Evolutionary conservation across 1,140 invertebrate genomes (phyloP).

Genomic region (Papilio helenus): DNA sequence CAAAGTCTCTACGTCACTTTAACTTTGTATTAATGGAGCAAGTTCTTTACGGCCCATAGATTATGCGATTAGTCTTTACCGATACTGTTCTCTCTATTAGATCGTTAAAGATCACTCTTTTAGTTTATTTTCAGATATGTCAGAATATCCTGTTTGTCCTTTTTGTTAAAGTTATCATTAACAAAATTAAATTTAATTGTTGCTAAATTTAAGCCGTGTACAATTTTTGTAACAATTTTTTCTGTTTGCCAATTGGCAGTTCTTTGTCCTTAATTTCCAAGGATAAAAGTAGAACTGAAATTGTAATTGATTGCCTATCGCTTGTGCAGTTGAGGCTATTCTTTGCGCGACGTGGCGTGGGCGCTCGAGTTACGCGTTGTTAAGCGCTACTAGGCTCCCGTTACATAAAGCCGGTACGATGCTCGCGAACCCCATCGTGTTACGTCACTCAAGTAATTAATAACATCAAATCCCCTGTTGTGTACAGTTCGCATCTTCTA

Average conservation of each 20-base stretch:
- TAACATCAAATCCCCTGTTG: neutral
- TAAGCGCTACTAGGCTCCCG: slow-evolving; percentile 35
- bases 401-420: slow-evolving; percentile 44
- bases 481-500: neutral
- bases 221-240: neutral
- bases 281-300: neutral
- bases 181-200: neutral
- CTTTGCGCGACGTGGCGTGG: neutral
- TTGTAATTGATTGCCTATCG: neutral
- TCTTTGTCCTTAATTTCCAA: neutral
- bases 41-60: slow-evolving; percentile 12
- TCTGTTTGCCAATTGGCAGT: neutral
- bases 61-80: slow-evolving; percentile 15
- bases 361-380: slow-evolving; percentile 1
- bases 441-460: slow-evolving; percentile 26
- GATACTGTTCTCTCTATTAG: neutral
- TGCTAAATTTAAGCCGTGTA: neutral
- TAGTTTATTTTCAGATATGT: neutral
- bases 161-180: neutral
- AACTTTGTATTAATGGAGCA: neutral
- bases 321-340: slow-evolving; percentile 17
- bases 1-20: slow-evolving; percentile 15
- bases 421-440: slow-evolving; percentile 11
- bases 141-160: too few relatives aligned
- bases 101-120: neutral